Percentiles rank a stretch among this genome's conserved stretches.
Conservation (phyloP, 2,888 invertebrate species). For the Dichetophora obliterata region DNA sequence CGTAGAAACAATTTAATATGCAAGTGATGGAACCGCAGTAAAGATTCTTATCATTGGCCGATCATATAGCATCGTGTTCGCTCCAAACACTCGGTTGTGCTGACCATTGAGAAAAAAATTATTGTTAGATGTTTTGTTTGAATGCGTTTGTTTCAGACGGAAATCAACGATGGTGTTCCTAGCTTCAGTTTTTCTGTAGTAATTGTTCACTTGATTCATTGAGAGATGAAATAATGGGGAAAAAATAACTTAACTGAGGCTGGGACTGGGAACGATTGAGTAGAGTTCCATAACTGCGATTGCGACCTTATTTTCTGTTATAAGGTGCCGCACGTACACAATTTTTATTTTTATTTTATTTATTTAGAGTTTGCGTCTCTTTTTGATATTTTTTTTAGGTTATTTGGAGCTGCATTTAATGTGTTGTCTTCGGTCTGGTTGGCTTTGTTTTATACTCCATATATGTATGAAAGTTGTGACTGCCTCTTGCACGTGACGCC, state of each 20-base stretch:
- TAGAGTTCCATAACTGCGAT: background rate
- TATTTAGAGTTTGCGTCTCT: background rate
- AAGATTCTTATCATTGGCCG: conserved; percentile 29
- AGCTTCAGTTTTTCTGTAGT: background rate
- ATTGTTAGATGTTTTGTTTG: conserved; percentile 18
- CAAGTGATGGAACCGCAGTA: conserved; percentile 58
- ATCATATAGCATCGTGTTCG: conserved; percentile 23
- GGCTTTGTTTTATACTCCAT: background rate
- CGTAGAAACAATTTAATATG: conserved; percentile 64
- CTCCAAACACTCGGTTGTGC: background rate
- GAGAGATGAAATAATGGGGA: conserved; percentile 13
- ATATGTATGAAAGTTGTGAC: background rate
- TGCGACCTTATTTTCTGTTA: background rate
- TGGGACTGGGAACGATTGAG: background rate
- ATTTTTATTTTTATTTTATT: conserved; percentile 17
- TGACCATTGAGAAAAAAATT: conserved; percentile 31
- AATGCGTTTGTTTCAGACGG: conserved; percentile 24
- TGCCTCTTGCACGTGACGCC: conserved; percentile 26
- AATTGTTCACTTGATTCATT: conserved; percentile 18
- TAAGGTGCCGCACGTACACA: conserved; percentile 24
- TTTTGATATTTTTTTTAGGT: conserved; percentile 14
- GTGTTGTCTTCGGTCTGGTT: conserved; percentile 41
- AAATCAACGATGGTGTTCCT: conserved; percentile 30
- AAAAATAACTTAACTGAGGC: background rate
- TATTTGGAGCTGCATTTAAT: conserved; percentile 30